Evolutionary conservation across 2,113 vertebrate species (phyloP).

Genomic region (Trematomus loennbergii): DNA sequence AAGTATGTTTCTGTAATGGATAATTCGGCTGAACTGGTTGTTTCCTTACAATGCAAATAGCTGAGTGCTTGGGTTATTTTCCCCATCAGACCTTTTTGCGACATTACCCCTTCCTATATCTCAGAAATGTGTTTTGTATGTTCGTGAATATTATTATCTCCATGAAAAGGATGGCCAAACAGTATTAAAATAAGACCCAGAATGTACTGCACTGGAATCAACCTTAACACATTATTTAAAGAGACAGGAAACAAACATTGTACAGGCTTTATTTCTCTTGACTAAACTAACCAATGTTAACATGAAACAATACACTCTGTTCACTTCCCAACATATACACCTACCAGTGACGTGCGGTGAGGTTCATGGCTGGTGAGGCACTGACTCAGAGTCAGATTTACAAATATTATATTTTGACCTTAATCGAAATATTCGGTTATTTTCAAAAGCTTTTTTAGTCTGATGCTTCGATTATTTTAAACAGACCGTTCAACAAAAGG

Average conservation of each 20-base stretch:
- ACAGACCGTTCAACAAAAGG: too few species aligned
- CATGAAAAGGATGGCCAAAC: neutral
- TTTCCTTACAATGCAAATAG: too few species aligned
- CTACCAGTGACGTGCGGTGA: too few species aligned
- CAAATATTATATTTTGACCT: too few species aligned
- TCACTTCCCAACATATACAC: neutral
- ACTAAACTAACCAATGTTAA: neutral
- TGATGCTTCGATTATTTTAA: too few species aligned
- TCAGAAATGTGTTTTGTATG: too few species aligned
- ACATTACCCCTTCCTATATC: too few species aligned
- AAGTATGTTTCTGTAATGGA: neutral
- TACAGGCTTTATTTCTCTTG: neutral
- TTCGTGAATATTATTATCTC: neutral
- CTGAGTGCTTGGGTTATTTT: neutral
- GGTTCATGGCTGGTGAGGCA: too few species aligned
- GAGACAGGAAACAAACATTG: neutral
- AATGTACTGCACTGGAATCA: too few species aligned
- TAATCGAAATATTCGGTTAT: too few species aligned
- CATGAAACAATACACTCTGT: neutral
- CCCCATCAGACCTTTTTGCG: neutral
- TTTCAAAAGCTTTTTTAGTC: too few species aligned
- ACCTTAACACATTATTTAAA: neutral
- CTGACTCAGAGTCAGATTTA: too few species aligned
- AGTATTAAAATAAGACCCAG: neutral
- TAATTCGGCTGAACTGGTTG: neutral